Percentiles rank a stretch among this genome's conserved stretches.
Conservation (phyloP, 2,888 invertebrate species). For the Ophion obscuratus region DNA sequence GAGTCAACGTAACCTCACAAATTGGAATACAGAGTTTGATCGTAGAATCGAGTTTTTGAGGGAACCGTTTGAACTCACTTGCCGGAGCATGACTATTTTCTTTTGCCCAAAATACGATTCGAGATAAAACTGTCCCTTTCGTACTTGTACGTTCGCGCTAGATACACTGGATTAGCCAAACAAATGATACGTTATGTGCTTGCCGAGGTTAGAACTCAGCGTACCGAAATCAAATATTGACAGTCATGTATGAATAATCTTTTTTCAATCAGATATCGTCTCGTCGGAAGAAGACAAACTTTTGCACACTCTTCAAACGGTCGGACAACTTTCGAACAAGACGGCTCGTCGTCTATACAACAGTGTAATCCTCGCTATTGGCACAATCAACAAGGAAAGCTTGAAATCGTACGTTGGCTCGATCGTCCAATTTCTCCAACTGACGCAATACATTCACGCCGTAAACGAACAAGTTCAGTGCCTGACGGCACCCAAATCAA, state of each 20-base stretch:
- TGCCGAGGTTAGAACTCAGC: background rate
- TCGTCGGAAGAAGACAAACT: constrained; percentile 88
- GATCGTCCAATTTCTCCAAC: constrained; percentile 79
- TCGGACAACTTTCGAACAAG: constrained; percentile 89
- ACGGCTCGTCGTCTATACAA: constrained; percentile 89
- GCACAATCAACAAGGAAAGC: constrained; percentile 79
- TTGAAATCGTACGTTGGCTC: constrained; percentile 76
- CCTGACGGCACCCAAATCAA: constrained; percentile 58
- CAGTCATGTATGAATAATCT: background rate
- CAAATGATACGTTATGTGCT: background rate
- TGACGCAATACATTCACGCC: constrained; percentile 76
- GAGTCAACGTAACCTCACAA: too few relatives aligned
- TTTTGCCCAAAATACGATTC: too few relatives aligned
- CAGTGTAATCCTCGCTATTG: constrained; percentile 87
- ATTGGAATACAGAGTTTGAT: too few relatives aligned
- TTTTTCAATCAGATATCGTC: constrained; percentile 85
- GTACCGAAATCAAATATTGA: background rate
- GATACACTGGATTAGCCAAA: too few relatives aligned
- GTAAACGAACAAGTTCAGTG: constrained; percentile 71
- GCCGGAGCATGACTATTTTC: too few relatives aligned
- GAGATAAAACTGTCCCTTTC: too few relatives aligned
- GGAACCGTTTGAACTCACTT: too few relatives aligned
- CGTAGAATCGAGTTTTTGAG: too few relatives aligned
- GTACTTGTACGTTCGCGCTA: too few relatives aligned
- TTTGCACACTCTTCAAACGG: constrained; percentile 89